Conservation (phyloP, 2,797 vertebrate species). For the Avahi laniger region DNA sequence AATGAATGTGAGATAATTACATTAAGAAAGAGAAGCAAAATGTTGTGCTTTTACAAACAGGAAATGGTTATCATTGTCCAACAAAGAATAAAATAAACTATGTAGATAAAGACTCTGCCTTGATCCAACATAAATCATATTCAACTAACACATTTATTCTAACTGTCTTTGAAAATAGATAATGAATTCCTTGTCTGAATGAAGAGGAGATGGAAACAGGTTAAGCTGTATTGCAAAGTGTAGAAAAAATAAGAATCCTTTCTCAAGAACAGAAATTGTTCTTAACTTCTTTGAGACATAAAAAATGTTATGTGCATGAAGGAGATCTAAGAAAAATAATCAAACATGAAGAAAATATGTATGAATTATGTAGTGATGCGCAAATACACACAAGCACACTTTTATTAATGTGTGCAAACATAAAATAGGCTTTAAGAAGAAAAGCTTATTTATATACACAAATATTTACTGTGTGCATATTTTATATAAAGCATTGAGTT, state of each 20-base stretch:
- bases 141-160: constrained; percentile 10
- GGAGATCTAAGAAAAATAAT: not conserved
- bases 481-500: not conserved
- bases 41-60: constrained; percentile 50
- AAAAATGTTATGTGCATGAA: not conserved
- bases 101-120: constrained; percentile 36
- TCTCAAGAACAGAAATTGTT: not conserved
- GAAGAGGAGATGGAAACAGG: not conserved
- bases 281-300: not conserved
- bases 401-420: not conserved
- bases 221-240: not conserved
- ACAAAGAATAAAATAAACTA: constrained; percentile 44
- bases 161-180: constrained; percentile 47
- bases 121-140: constrained; percentile 18
- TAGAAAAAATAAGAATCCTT: constrained; percentile 4
- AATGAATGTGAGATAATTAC: constrained; percentile 70
- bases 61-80: constrained; percentile 55
- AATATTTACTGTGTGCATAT: not conserved
- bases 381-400: not conserved
- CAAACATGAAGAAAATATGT: not conserved
- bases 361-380: not conserved
- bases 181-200: constrained; percentile 8
- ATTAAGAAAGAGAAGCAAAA: constrained; percentile 55
- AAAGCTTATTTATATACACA: not conserved
- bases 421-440: not conserved